Evolutionary conservation across 2,113 vertebrate species (phyloP), one percentile per base, ranked within the genome.

Genomic region (Macroglossus sobrinus): DNA sequence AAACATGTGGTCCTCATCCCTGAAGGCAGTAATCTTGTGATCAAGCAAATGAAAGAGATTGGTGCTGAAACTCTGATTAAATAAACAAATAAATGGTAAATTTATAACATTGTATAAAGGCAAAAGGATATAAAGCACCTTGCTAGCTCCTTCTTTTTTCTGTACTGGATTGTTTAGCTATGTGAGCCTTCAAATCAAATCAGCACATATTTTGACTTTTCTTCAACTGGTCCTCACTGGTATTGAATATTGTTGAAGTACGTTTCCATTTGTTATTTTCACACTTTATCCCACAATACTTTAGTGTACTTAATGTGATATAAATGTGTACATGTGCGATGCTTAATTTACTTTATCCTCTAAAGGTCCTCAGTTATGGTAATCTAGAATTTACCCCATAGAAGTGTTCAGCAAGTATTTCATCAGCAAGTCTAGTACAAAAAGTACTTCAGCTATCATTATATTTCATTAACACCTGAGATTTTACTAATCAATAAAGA

Each of bases 81-180:
- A 76, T 92, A 57, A 86, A 63, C 40, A 71, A 94, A 82, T n/a
- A n/a, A n/a, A n/a, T n/a, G n/a, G n/a, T n/a, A n/a, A 68, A 63
- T 71, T 40, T 75, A 21, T 45, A 21, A 38, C 33, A 19, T 33
- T 82, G 40, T 72, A 21, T 66, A n/a, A 61, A 76, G 57, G 55
- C 6, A 33, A 76, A 78, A 64, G 24, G 53, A 92, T 84, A 7
- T 71, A 64, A 87, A 57, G 55, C 15, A 22, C 33, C 33, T 45
- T 45, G 47, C 35, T 86, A n/a, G 15, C 47, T 40, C 47, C 43
- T 85, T 69, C 43, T 35, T 96, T 69, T 79, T 75, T 18, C 71
- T 12, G 0, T 64, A 68, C 45, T 81, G 5, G 30, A 69, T 71
- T 76, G 24, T 95, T 90, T 47, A 22, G 33, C 64, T 81, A 85